Conservation (phyloP, 2,113 vertebrate genomes). For the Rhabdornis inornatus region DNA sequence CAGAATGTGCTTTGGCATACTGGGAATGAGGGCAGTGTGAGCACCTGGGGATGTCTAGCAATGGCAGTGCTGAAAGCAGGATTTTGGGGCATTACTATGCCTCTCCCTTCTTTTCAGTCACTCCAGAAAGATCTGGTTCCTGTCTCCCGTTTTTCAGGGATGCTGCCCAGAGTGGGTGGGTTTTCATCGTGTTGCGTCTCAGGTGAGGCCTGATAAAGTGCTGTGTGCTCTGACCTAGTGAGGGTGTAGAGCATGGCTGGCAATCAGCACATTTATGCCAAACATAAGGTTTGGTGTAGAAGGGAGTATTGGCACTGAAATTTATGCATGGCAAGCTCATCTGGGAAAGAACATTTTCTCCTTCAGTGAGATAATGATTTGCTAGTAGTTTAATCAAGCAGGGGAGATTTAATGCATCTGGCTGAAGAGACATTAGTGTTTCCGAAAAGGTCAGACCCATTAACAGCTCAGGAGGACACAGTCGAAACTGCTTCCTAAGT, state of each 20-base stretch:
- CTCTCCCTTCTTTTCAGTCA: background rate
- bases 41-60: background rate
- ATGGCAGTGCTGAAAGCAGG: background rate
- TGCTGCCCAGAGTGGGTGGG: background rate
- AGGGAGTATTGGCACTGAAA: background rate
- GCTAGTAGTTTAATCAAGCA: constrained; percentile 48
- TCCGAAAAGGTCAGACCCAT: background rate
- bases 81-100: background rate
- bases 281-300: background rate
- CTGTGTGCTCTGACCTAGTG: background rate
- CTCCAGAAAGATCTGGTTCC: background rate
- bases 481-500: background rate
- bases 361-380: constrained; percentile 28
- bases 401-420: constrained; percentile 17
- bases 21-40: background rate
- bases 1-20: constrained; percentile 22
- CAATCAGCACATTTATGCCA: background rate
- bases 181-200: background rate
- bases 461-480: constrained; percentile 25
- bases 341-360: constrained; percentile 9
- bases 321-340: background rate
- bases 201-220: background rate
- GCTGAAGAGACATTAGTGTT: background rate
- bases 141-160: accelerated
- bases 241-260: background rate